Percentiles rank a stretch among this genome's conserved stretches.
These are phyloP conservation scores for Muntiacus reevesi DNA, from an alignment of 2,113 vertebrate species.

Conservation along the genomic window DNA sequence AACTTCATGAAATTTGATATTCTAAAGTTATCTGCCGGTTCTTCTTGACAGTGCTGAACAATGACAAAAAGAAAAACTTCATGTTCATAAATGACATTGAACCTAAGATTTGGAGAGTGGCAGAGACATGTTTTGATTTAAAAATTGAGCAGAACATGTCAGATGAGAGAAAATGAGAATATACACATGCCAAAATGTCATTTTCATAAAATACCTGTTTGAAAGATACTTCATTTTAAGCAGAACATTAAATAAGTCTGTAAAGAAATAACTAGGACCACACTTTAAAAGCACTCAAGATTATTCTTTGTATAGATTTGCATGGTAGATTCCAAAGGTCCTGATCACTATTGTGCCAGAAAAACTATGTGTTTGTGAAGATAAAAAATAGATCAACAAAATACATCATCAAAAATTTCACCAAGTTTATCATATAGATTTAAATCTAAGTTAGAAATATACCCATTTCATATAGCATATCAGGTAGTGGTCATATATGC, in stretches of 20 bases:
- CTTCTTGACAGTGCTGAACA: conserved; percentile 54
- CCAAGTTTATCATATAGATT: background rate
- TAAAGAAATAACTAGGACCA: conserved; percentile 2
- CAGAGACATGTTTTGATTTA: conserved; percentile 66
- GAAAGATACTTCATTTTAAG: conserved; percentile 33
- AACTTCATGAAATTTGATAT: conserved; percentile 24
- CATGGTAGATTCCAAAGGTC: background rate
- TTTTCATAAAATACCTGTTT: conserved; percentile 55
- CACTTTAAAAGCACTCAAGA: conserved; percentile 13
- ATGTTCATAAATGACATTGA: conserved; percentile 46
- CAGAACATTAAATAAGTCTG: conserved; percentile 32
- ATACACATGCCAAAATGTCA: conserved; percentile 63
- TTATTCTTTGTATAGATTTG: conserved; percentile 20
- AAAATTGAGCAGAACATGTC: conserved; percentile 56
- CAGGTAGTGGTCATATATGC: background rate
- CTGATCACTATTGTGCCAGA: background rate
- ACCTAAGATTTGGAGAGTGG: conserved; percentile 37
- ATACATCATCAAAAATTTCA: background rate
- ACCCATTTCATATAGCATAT: background rate
- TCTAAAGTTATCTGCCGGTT: conserved; percentile 23
- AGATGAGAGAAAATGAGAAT: conserved; percentile 50
- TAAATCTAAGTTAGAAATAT: background rate
- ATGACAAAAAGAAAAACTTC: conserved; percentile 26
- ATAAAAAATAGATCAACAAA: background rate
- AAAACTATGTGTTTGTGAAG: background rate